phyloP scores from a whole-genome alignment of 2,888 invertebrate genomes.

The Ernsta delagoae region DNA sequence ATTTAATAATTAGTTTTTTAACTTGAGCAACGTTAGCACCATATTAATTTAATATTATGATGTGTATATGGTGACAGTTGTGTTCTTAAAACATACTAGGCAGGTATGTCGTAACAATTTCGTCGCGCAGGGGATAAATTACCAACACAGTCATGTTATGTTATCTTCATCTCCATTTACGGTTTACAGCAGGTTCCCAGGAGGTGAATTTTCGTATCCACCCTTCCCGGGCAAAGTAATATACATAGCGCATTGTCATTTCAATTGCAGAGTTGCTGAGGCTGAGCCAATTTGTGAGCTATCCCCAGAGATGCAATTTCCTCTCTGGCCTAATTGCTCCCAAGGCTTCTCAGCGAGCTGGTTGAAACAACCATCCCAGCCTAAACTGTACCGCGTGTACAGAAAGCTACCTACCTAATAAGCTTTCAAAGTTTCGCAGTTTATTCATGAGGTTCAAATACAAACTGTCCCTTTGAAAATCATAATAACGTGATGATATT shows the following conservation, averaged over 20 bases:
- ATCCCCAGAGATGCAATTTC: constrained; percentile 78
- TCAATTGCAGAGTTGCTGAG: constrained; percentile 63
- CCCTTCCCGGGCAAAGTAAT: constrained; percentile 44
- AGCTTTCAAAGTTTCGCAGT: background rate
- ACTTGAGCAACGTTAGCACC: too few species aligned
- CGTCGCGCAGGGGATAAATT: background rate
- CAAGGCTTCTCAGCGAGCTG: constrained; percentile 45
- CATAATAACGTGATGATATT: background rate
- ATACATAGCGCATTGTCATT: constrained; percentile 66
- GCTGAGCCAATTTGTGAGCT: constrained; percentile 73
- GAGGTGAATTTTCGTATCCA: background rate
- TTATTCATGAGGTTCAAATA: background rate
- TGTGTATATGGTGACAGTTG: too few species aligned
- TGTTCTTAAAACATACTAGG: too few species aligned
- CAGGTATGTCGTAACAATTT: background rate
- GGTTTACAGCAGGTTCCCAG: background rate
- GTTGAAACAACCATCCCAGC: constrained; percentile 37
- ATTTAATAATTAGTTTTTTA: too few species aligned
- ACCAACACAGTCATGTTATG: too few species aligned
- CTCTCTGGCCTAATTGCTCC: constrained; percentile 74
- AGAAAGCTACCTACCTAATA: constrained; percentile 30
- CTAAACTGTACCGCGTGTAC: background rate
- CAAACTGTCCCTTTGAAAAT: background rate
- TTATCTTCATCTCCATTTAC: background rate
- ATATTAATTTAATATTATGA: too few species aligned